Evolutionary conservation across 1,140 invertebrate genomes (phyloP).

Genomic region (Scaptomyza graminum): DNA sequence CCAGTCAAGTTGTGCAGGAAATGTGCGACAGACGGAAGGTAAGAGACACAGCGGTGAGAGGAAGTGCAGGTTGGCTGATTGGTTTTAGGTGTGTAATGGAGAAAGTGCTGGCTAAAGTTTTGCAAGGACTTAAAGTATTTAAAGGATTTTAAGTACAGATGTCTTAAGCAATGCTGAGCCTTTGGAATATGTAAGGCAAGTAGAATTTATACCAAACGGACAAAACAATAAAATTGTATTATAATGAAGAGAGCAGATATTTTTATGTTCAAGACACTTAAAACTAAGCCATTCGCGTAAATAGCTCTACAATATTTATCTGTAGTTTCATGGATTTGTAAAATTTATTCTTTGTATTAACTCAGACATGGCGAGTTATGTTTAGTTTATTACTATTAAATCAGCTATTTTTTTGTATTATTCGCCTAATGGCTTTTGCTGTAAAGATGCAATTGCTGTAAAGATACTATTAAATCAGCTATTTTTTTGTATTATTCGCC

Average conservation of each 20-base stretch:
- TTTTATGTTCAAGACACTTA: too few species aligned
- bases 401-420: not conserved
- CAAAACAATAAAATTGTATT: too few species aligned
- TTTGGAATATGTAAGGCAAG: not conserved
- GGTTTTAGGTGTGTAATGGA: conserved; percentile 2
- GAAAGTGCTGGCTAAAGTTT: conserved; percentile 6
- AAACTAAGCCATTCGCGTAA: too few species aligned
- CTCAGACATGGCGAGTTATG: too few species aligned
- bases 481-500: not conserved
- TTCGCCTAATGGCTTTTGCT: not conserved
- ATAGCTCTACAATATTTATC: too few species aligned
- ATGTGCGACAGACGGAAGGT: conserved; percentile 3
- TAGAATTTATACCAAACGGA: too few species aligned
- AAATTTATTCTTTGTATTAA: too few species aligned
- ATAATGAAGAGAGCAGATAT: too few species aligned
- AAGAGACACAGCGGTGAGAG: not conserved
- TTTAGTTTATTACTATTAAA: not conserved
- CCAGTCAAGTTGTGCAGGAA: conserved; percentile 17
- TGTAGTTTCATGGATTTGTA: too few species aligned
- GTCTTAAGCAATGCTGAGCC: not conserved
- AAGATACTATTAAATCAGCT: not conserved
- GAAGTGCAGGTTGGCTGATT: conserved; percentile 12
- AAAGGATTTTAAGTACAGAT: not conserved
- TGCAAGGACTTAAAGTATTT: not conserved
- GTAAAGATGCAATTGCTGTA: conserved; percentile 24